Evolutionary conservation across 1,140 invertebrate genomes (phyloP), one percentile per base, ranked within the genome.

Genomic region (Listronotus bonariensis): DNA sequence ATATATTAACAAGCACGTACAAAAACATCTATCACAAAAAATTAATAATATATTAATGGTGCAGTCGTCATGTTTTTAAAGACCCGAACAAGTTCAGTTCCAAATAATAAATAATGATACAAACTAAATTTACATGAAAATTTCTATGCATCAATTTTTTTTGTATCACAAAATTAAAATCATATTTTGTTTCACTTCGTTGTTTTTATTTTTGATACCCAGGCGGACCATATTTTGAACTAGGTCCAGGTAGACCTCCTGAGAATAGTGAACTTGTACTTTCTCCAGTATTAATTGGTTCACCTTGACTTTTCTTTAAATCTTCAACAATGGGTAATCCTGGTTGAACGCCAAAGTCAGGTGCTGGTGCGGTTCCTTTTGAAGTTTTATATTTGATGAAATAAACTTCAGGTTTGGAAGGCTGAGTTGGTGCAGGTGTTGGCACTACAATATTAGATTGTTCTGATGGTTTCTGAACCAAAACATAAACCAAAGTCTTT

Each of bases 401-500:
- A 83, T 92, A 92, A 18, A 93, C 90, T 80, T 92, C 90, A 4
- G 90, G 90, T 80, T 92, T 92, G 81, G 87, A 87, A 18, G 90
- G 90, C 71, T 92, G 89, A 12, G 90, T 92, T 1, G 90, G 89
- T 20, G 86, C 86, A 15, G 88, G 88, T 3, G 89, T 90, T 0
- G 90, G 90, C 12, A 92, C 86, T 34, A 87, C 82, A 67, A 92
- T 86, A 43, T 91, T 89, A 4, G 89, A 89, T 62, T 87, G 86
- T 64, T 91, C 89, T 72, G 92, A 89, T 1, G 91, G 91, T 77
- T 92, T 92, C 85, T 93, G 92, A 18, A 92, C 90, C 73, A 93
- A 78, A 10, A 93, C 91, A 78, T 94, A 93, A 70, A 93, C 91
- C 53, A 93, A 83, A 12, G 92, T 94, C 82, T 93, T 94, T 79